These are phyloP conservation scores for Halcyon smyrnensis DNA, from an alignment of 2,797 vertebrate species.

Conservation along the genomic window DNA sequence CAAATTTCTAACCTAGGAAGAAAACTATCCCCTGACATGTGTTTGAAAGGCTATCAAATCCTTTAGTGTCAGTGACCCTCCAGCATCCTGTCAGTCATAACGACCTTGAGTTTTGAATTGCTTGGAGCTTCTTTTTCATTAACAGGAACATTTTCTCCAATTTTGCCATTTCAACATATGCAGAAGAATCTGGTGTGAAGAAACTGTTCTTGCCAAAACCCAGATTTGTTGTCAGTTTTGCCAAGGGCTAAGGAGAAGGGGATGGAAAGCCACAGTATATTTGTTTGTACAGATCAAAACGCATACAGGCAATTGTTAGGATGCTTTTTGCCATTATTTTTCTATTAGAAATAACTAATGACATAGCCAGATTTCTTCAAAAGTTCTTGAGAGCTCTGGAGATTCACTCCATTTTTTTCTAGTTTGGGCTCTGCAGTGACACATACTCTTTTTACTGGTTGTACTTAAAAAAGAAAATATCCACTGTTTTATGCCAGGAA, in stretches of 20 bases:
- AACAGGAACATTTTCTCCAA: neutral
- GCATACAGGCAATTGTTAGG: neutral
- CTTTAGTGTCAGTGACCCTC: neutral
- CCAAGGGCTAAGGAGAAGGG: neutral
- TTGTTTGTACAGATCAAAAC: neutral
- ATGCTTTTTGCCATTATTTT: neutral
- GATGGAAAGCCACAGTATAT: neutral
- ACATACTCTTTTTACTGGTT: neutral
- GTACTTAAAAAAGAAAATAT: neutral
- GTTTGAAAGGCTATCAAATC: constrained; percentile 30
- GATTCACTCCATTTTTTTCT: neutral
- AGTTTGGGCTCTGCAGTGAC: neutral
- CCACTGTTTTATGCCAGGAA: rapidly evolving
- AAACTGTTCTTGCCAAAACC: neutral
- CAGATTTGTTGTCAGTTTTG: neutral
- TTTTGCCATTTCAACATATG: neutral
- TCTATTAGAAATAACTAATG: neutral
- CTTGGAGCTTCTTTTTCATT: neutral
- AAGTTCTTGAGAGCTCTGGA: neutral
- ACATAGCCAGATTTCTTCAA: neutral
- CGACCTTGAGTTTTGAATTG: neutral
- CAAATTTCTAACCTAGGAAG: constrained; percentile 6
- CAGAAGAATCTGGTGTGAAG: neutral
- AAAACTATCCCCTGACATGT: neutral
- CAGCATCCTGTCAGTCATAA: constrained; percentile 19